Conservation (phyloP, 2,113 vertebrate genomes). For the Pholis gunnellus region DNA sequence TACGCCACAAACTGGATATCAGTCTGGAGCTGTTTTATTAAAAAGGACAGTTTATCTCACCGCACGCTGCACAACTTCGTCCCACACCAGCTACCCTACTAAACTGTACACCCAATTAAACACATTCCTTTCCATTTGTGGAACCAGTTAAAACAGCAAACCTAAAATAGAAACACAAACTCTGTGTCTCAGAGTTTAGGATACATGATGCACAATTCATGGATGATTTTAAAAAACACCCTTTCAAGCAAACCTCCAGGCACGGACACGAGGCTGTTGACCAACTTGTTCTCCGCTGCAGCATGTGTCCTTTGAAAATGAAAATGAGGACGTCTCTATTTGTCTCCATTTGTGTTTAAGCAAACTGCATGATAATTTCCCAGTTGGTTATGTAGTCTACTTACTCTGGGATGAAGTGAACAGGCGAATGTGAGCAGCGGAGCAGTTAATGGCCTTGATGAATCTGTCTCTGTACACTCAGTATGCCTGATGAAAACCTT, state of each 20-base stretch:
- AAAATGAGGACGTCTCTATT: constrained; percentile 78
- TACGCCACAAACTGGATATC: constrained; percentile 49
- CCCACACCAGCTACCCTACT: constrained; percentile 20
- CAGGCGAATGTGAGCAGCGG: constrained; percentile 62
- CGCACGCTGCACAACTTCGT: constrained; percentile 17
- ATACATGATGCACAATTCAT: not conserved
- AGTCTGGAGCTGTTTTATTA: constrained; percentile 45
- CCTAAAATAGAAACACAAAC: constrained; percentile 7
- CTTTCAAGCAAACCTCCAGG: not conserved
- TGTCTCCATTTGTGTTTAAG: constrained; percentile 79
- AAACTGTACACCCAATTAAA: constrained; percentile 35
- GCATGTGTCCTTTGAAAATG: constrained; percentile 63
- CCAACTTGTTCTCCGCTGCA: constrained; percentile 45
- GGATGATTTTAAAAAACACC: not conserved
- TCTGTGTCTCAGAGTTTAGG: not conserved
- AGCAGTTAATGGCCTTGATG: constrained; percentile 80
- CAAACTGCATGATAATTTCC: constrained; percentile 79
- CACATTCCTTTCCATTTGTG: constrained; percentile 47
- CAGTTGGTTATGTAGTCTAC: constrained; percentile 74
- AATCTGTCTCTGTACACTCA: constrained; percentile 72
- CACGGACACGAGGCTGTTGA: constrained; percentile 36
- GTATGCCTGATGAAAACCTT: constrained; percentile 72
- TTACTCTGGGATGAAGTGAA: constrained; percentile 75
- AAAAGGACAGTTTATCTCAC: constrained; percentile 54
- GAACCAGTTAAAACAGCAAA: constrained; percentile 24